Evolutionary conservation across 2,888 invertebrate genomes (phyloP), one percentile per base, ranked within the genome.

Genomic region (Coleophora flavipennella): DNA sequence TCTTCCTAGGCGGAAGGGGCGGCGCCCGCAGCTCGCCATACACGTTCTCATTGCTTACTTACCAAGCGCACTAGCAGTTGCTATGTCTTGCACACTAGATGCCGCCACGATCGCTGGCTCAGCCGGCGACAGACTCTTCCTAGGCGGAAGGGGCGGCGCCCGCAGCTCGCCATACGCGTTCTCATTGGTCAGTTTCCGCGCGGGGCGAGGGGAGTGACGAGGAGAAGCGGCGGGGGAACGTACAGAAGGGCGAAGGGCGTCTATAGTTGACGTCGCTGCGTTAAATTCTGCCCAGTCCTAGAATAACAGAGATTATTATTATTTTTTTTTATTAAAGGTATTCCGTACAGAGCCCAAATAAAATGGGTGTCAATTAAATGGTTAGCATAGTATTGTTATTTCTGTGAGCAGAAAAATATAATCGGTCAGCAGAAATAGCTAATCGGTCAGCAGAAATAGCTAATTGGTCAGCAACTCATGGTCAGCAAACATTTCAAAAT

Each of bases 231-330:
- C 81, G 7, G 89, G 89, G 31, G 88, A 88, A 1, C 88, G 81
- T 0, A 67, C 73, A 0, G 68, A 65, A 0, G 81, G 81, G 0
- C 83, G 69, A 0, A 89, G 68, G 2, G 86, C 88, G 50, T 86
- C 89, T 43, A 89, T 85, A 1, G 87, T 87, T 2, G 88, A 88
- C 2, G 89, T 88, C 0, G 89, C 89, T 10, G 89, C 88, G 69
- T 89, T 89, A 74, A 89, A 89, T 44, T 87, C 89, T 10, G 79
- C 78, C 74, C 88, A 88, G 47, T 89, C 89, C 89, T 89, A 60
- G 20, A 20, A n/a, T n/a, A n/a, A n/a, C n/a, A n/a, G n/a, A n/a
- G n/a, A n/a, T n/a, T n/a, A n/a, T n/a, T n/a, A n/a, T n/a, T n/a
- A n/a, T n/a, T n/a, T n/a, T n/a, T n/a, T n/a, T n/a, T n/a, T n/a